A percentile compares a stretch with the other conserved stretches of the same genome.
Evolutionary conservation across 1,140 invertebrate species (phyloP).

Genomic region (Papilio machaon): DNA sequence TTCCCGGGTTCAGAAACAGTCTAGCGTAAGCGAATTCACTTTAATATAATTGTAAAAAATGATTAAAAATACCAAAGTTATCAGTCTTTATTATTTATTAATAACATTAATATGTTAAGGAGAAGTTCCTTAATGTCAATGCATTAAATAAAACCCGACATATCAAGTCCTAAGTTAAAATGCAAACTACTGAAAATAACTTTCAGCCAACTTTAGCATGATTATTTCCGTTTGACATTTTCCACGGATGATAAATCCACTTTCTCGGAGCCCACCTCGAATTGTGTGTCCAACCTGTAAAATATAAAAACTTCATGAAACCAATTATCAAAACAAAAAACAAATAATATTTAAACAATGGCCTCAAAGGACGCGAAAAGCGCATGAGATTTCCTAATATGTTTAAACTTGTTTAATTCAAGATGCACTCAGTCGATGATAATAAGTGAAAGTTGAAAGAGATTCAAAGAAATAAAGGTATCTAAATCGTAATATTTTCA

Average conservation of each 20-base stretch:
- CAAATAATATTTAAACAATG: background rate
- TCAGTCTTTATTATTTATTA: background rate
- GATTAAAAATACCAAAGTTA: background rate
- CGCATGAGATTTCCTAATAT: background rate
- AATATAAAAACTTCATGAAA: slow-evolving; percentile 40
- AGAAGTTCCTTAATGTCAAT: too few species aligned
- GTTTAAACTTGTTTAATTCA: background rate
- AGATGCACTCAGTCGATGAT: background rate
- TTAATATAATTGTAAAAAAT: too few species aligned
- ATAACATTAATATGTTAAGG: too few species aligned
- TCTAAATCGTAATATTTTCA: background rate
- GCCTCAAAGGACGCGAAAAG: background rate
- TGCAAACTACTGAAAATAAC: slow-evolving; percentile 17
- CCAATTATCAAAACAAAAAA: background rate
- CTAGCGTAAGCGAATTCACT: too few species aligned
- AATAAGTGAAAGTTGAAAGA: background rate
- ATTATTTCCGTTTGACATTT: slow-evolving; percentile 60
- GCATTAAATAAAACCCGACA: background rate
- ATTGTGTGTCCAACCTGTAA: slow-evolving; percentile 67
- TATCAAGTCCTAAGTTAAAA: too few species aligned
- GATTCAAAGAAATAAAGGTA: background rate
- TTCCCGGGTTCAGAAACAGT: too few species aligned
- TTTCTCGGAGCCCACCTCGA: slow-evolving; percentile 67
- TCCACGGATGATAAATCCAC: slow-evolving; percentile 62
- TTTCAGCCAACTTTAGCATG: background rate